Evolutionary conservation across 2,113 vertebrate genomes (phyloP), one percentile per base, ranked within the genome.

Genomic region (Nyctereutes procyonoides): DNA sequence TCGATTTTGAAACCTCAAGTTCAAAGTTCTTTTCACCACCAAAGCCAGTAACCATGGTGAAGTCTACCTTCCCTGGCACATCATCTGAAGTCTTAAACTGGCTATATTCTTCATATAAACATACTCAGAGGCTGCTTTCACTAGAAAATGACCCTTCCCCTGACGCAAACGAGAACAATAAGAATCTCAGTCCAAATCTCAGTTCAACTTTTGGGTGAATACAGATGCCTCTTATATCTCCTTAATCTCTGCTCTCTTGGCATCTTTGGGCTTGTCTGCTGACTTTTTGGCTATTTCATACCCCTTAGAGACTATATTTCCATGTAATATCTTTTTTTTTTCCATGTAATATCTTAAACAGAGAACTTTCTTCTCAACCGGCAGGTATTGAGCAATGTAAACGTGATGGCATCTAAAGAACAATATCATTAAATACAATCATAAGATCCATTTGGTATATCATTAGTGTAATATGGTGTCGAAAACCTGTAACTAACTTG

Each of bases 401-500:
- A 88, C 32, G 20, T 5, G 28, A 84, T 20, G 28, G 60, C n/a
- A 74, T 35, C 30, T 51, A 76, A 95, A 80, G 63, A 82, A 95
- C 11, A 26, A n/a, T 10, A 5, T 67, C 51, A 90, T 48, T 58
- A 82, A 90, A 93, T 15, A 81, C 15, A 89, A 95, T 17, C 8
- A 1, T 28, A 76, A 67, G n/a, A 77, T 26, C 77, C 35, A 74
- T 83, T 91, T 60, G 32, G 58, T 58, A 1, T 60, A 55, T 35
- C 38, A n/a, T 38, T 65, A 67, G 32, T 53, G 48, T 16, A 93
- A 74, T 0, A 35, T 0, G 79, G 9, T 92, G 60, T 0, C 90
- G 55, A 96, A 96, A 96, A 97, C 65, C 28, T 95, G 35, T 55
- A 97, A 98, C 98, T 98, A 69, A 99, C 99, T 99, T 99, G 99